phyloP scores from a whole-genome alignment of 2,797 vertebrate genomes.

The Cirrhinus molitorella region DNA sequence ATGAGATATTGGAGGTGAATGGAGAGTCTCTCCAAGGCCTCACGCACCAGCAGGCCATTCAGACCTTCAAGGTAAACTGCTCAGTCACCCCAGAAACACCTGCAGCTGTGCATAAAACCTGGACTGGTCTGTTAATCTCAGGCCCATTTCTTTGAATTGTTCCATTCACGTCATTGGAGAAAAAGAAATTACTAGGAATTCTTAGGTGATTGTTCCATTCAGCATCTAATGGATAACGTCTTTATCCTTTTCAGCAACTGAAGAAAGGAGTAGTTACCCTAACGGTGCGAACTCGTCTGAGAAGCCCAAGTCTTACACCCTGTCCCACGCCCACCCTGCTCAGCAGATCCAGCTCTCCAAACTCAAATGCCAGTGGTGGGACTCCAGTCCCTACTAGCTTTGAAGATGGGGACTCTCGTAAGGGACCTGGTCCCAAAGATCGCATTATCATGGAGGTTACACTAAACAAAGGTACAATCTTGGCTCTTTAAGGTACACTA shows the following conservation, averaged over 20 bases:
- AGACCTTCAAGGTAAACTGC: slow-evolving; percentile 92
- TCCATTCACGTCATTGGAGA: neutral
- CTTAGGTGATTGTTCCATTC: neutral
- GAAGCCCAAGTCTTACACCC: slow-evolving; percentile 93
- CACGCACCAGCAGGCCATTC: slow-evolving; percentile 96
- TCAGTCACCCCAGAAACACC: slow-evolving; percentile 29
- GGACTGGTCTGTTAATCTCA: slow-evolving; percentile 10
- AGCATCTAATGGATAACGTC: neutral
- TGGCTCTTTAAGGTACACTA: neutral
- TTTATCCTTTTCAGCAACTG: slow-evolving; percentile 83
- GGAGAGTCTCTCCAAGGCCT: slow-evolving; percentile 94
- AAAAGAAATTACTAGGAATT: neutral
- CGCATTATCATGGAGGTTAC: slow-evolving; percentile 96
- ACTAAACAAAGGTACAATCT: slow-evolving; percentile 85
- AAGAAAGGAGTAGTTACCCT: slow-evolving; percentile 94
- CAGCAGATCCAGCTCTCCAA: slow-evolving; percentile 91
- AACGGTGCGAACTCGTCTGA: slow-evolving; percentile 90
- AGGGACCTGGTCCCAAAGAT: slow-evolving; percentile 90
- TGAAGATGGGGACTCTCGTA: slow-evolving; percentile 80
- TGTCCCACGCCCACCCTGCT: slow-evolving; percentile 89
- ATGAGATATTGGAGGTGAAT: slow-evolving; percentile 95
- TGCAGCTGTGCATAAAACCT: slow-evolving; percentile 11
- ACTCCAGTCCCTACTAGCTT: slow-evolving; percentile 57
- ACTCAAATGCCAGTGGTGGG: slow-evolving; percentile 80
- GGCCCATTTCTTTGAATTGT: slow-evolving; percentile 1